Conservation (phyloP, 2,113 vertebrate genomes). For the Amazona vittata region DNA sequence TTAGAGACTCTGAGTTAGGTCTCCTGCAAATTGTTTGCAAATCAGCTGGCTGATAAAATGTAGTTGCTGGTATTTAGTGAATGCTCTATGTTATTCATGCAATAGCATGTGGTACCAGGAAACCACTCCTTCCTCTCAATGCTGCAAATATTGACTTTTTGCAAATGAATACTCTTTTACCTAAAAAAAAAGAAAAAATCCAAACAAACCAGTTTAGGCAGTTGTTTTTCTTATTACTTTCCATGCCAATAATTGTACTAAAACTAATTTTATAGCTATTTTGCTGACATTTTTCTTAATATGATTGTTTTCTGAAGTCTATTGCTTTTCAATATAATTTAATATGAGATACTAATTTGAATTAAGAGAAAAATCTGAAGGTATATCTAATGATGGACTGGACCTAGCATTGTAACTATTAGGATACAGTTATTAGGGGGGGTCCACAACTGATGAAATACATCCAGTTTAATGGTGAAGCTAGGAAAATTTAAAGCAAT, state of each 20-base stretch:
- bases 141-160: neutral
- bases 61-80: neutral
- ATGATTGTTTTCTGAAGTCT: neutral
- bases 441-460: accelerated
- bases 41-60: neutral
- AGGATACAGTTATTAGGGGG: neutral
- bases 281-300: neutral
- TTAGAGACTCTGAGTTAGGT: neutral
- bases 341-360: neutral
- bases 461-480: neutral
- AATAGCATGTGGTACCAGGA: neutral
- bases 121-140: neutral
- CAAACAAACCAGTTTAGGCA: neutral
- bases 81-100: neutral
- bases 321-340: neutral
- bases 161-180: neutral
- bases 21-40: neutral
- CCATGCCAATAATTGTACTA: neutral
- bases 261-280: neutral
- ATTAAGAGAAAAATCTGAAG: neutral
- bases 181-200: neutral
- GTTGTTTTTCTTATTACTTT: neutral
- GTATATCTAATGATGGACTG: neutral
- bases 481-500: neutral
- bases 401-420: neutral